Evolutionary conservation across 2,113 vertebrate species (phyloP), one percentile per base, ranked within the genome.

Genomic region (Prinia subflava): DNA sequence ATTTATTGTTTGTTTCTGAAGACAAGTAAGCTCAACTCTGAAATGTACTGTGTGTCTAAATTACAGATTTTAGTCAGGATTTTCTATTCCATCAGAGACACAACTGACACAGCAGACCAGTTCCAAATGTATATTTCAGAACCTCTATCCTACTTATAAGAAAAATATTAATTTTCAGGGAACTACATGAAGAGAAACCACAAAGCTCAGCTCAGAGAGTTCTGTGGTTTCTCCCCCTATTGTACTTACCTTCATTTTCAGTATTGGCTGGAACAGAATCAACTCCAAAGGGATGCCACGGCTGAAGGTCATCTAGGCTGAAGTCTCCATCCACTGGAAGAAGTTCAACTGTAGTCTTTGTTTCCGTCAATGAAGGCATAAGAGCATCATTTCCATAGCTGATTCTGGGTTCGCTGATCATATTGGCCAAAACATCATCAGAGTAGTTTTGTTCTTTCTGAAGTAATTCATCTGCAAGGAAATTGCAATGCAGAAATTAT

Each of bases 311-410:
- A 6, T 99, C 99, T 86, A 99, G 95, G 94, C 98, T 98, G 91
- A 99, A 97, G 14, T 98, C 98, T 55, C 98, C 98, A 49, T 99
- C 99, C 88, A 99, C 98, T 4, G 99, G 98, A 83, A 99, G 97
- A 69, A 98, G 98, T 87, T 99, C 99, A 97, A 99, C 98, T 7
- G 99, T 98, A 63, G 98, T 99, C 90, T 98, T 98, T 16, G 99
- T 99, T 97, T 99, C 99, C 0, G 98, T 98, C 97, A 99, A 89
- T 65, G 99, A 98, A 3, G 99, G 99, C 99, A 99, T 99, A 90
- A 99, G 99, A 50, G 99, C 99, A 42, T 99, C 99, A 11, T 99
- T 99, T 65, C 99, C 99, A 15, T 99, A 99, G 95, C 99, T 99
- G 96, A 99, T 98, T 74, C 99, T 98, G 59, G 98, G 98, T 25